phyloP scores from a whole-genome alignment of 2,888 invertebrate species.

The Eilema sororculum region DNA sequence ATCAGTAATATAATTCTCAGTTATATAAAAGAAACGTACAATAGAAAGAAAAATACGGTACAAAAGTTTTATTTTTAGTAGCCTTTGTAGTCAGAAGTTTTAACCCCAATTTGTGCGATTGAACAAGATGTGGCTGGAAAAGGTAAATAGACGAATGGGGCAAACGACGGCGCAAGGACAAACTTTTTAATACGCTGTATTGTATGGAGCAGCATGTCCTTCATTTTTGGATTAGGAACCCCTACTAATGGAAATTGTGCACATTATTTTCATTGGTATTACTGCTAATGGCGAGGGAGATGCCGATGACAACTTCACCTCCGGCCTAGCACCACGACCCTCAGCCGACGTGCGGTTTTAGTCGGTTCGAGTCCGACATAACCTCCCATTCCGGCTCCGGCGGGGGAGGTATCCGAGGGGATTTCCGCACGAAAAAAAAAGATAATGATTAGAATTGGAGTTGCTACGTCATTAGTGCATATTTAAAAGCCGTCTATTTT shows the following conservation, averaged over 20 bases:
- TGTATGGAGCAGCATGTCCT: conserved; percentile 29
- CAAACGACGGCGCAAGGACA: conserved; percentile 30
- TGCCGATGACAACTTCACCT: no score
- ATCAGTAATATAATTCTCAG: not conserved
- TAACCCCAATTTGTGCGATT: conserved; percentile 55
- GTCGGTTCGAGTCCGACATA: no score
- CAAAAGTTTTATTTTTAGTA: conserved; percentile 18
- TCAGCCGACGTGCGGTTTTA: no score
- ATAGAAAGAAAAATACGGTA: conserved; percentile 9
- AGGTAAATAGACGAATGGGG: conserved; percentile 49
- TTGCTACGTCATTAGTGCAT: no score
- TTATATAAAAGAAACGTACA: conserved; percentile 5
- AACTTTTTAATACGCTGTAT: conserved; percentile 48
- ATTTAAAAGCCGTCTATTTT: no score
- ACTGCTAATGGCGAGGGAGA: no score
- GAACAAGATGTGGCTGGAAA: conserved; percentile 45
- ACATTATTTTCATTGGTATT: not conserved
- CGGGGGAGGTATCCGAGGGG: no score
- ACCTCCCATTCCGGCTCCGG: no score
- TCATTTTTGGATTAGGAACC: conserved; percentile 28
- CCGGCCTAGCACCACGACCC: no score
- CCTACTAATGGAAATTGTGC: conserved; percentile 2
- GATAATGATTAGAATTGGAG: no score
- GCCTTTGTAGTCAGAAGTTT: conserved; percentile 37
- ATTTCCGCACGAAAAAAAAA: no score